Base-by-base conservation (phyloP, 2,797 vertebrate species). In the Mareca strepera region DNA sequence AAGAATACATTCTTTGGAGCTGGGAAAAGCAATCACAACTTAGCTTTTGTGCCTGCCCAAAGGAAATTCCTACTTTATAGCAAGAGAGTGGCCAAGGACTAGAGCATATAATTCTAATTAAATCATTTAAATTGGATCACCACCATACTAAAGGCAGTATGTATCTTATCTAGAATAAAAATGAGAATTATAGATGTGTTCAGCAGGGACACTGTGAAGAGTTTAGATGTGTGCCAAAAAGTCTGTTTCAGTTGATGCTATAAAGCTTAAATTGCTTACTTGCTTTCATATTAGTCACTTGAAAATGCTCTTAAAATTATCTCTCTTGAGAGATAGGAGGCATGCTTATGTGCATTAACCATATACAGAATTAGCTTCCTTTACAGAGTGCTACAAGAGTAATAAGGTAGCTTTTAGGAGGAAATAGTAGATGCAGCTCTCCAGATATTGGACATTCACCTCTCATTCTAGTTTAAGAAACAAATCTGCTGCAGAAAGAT, bases 1-100 rank as follows among this genome's bases (percentile, higher is more conserved):
- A 92, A 93, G 76, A 85, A 41, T 86, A 10, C 41, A 6, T 80
- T 91, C 69, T 94, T 70, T 90, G 83, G 82, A 94, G 52, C 88
- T 89, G 82, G 83, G 82, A 92, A 10, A 29, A 92, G 39, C 37
- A 83, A 52, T 91, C 1, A 1, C 70, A 93, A 84, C 56, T 96
- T 86, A 63, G 80, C 75, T 77, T 80, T 43, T 91, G 56, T 76
- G 82, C 60, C 74, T 88, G 85, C 86, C 82, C 92, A 87, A 82
- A 95, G 87, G 96, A 97, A 97, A 96, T 97, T 96, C 87, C 90
- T 92, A 14, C 58, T 95, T 94, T 89, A 62, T 59, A 90, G 77
- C 7, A 4, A 92, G 82, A 92, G 39, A 84, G 48, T 75, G 67
- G 92, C 83, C 83, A 88, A 66, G 83, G 73, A 82, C 63, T 76